Conservation (phyloP, 2,113 vertebrate genomes). For the Hipposideros armiger region DNA sequence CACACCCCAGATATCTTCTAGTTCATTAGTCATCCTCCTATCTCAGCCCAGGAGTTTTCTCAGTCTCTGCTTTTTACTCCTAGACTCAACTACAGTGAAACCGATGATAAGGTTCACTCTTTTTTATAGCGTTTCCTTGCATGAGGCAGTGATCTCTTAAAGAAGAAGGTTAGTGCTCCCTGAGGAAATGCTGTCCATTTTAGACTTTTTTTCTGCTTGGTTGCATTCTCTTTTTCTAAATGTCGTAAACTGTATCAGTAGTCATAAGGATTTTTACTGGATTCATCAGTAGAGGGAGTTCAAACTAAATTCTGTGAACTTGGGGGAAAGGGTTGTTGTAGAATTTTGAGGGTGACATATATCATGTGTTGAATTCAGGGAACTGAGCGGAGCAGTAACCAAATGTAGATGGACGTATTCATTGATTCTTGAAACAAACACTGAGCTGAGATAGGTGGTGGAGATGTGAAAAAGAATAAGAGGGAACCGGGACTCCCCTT, state of each 20-base stretch:
- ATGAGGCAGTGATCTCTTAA: constrained; percentile 79
- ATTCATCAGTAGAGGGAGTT: constrained; percentile 70
- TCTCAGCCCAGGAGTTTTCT: constrained; percentile 69
- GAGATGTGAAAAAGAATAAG: not conserved
- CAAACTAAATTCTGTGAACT: constrained; percentile 59
- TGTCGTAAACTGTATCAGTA: not conserved
- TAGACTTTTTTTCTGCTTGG: constrained; percentile 29
- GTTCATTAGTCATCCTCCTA: constrained; percentile 80
- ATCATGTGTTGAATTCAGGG: not conserved
- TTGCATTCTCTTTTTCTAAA: constrained; percentile 29
- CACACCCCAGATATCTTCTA: constrained; percentile 80
- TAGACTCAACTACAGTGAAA: constrained; percentile 60
- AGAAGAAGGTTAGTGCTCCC: constrained; percentile 78
- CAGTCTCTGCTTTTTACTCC: constrained; percentile 70
- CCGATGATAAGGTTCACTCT: constrained; percentile 77
- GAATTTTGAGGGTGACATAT: not conserved
- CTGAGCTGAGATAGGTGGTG: not conserved
- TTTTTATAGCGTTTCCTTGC: constrained; percentile 79
- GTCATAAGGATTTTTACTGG: not conserved
- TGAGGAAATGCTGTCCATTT: constrained; percentile 66
- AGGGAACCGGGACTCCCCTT: not conserved
- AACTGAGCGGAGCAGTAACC: not conserved
- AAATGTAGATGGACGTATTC: not conserved
- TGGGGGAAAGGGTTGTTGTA: not conserved
- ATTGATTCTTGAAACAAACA: not conserved